phyloP scores from a whole-genome alignment of 1,140 invertebrate species.

The Sminthurides bifidus region DNA sequence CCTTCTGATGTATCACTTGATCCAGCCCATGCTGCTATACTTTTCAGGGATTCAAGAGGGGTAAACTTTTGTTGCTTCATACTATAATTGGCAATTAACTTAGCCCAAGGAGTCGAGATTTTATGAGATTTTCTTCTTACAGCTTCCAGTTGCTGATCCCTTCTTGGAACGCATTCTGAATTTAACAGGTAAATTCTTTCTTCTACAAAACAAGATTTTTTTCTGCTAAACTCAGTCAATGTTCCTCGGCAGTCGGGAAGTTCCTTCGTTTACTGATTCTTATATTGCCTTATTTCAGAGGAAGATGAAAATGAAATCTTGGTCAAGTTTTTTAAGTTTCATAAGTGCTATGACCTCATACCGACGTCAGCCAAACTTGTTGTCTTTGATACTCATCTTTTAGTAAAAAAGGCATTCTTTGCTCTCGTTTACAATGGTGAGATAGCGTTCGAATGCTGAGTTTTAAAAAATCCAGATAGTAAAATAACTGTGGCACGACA shows the following conservation, averaged over 20 bases:
- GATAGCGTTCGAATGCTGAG: slow-evolving; percentile 33
- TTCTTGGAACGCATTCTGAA: slow-evolving; percentile 71
- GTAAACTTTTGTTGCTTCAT: slow-evolving; percentile 43
- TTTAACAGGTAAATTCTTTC: slow-evolving; percentile 47
- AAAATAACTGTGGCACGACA: too few relatives aligned
- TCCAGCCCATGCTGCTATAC: slow-evolving; percentile 71
- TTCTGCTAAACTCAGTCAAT: background rate
- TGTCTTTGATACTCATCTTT: slow-evolving; percentile 96
- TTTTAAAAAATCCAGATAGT: background rate
- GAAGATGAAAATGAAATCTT: slow-evolving; percentile 93
- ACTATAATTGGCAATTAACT: background rate
- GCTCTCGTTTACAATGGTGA: slow-evolving; percentile 95
- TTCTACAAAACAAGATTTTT: background rate
- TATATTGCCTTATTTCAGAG: slow-evolving; percentile 53
- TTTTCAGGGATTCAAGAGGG: slow-evolving; percentile 76
- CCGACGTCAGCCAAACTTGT: slow-evolving; percentile 97
- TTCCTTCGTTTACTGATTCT: background rate
- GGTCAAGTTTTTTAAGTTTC: slow-evolving; percentile 92
- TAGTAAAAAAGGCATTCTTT: slow-evolving; percentile 98
- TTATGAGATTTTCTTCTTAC: slow-evolving; percentile 41
- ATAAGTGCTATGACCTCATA: slow-evolving; percentile 89
- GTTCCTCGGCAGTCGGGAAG: background rate
- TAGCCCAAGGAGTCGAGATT: background rate
- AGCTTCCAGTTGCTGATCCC: slow-evolving; percentile 77
- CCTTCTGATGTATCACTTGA: slow-evolving; percentile 55